Base-by-base conservation (phyloP, 2,797 vertebrate genomes). In the Discoglossus pictus region DNA sequence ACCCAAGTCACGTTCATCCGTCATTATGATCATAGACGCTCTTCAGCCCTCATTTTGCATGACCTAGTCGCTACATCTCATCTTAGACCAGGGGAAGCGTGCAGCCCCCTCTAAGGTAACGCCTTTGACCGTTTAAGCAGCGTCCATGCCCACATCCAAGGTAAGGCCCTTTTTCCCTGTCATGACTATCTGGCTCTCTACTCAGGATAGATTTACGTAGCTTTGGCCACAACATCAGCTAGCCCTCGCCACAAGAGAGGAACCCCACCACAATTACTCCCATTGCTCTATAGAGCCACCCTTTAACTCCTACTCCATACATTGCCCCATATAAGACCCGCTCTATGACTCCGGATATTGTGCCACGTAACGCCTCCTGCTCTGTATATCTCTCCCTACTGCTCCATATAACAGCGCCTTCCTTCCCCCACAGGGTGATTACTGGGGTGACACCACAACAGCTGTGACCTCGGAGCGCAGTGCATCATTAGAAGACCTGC, bases 391-490 rank as follows among this genome's bases (percentile, higher is more conserved):
- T 42, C 39, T 15, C 8, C 13, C 39, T 17, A 42, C 8, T 42
- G n/a, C 13, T 4, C 15, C 15, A 42, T 42, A 17, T 17, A 42
- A 42, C 13, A 5, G 6, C 13, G 2, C 13, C 39, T 4, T 39
- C 46, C 2, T 51, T 21, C n/a, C 7, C 12, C 43, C 3, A 40
- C 77, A 99, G 96, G 97, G 98, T 83, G 97, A 99, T 76, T 96
- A 97, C 87, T 99, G 97, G 97, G 96, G 94, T 7, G 97, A 98
- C 80, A 98, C 96, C 74, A 98, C 97, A 1, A 99, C 97, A 0
- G 97, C 96, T 0, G 93, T 99, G 77, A 99, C 97, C 2, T 99
- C 97, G 0, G 96, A 98, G 81, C 94, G 95, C 75, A 98, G 96
- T 69, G 81, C 96, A 24, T 99, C 97, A 46, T 93, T 96, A 78